phyloP scores from a whole-genome alignment of 2,113 vertebrate genomes.

The Clarias macrocephalus region DNA sequence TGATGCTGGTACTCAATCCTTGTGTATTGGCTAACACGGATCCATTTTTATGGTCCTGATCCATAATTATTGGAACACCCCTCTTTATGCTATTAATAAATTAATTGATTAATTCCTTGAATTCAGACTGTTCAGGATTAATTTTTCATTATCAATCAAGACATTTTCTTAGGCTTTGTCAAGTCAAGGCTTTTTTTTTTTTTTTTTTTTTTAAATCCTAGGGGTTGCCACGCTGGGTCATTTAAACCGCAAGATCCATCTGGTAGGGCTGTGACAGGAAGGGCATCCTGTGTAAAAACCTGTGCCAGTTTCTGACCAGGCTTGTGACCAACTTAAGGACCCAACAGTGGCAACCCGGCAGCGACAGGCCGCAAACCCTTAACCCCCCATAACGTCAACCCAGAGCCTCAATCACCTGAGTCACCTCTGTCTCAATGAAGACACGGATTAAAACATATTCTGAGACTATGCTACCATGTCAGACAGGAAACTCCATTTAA shows the following conservation, averaged over 20 bases:
- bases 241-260: no score
- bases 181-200: no score
- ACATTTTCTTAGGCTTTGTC: not conserved
- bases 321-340: no score
- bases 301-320: no score
- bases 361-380: no score
- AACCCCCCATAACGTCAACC: no score
- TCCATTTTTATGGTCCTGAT: not conserved
- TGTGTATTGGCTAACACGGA: not conserved
- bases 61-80: not conserved
- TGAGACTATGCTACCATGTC: not conserved
- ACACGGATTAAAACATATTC: not conserved
- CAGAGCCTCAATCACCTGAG: no score
- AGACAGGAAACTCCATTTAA: not conserved
- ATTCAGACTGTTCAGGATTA: not conserved
- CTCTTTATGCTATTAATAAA: not conserved
- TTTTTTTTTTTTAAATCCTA: no score
- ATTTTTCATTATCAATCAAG: not conserved
- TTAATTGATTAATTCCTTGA: not conserved
- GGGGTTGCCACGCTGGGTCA: no score
- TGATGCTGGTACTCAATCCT: not conserved
- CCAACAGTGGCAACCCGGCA: no score
- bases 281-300: no score
- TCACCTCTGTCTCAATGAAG: not conserved
- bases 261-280: no score